Evolutionary conservation across 2,888 invertebrate species (phyloP).

Genomic region (Smittia aterrima): DNA sequence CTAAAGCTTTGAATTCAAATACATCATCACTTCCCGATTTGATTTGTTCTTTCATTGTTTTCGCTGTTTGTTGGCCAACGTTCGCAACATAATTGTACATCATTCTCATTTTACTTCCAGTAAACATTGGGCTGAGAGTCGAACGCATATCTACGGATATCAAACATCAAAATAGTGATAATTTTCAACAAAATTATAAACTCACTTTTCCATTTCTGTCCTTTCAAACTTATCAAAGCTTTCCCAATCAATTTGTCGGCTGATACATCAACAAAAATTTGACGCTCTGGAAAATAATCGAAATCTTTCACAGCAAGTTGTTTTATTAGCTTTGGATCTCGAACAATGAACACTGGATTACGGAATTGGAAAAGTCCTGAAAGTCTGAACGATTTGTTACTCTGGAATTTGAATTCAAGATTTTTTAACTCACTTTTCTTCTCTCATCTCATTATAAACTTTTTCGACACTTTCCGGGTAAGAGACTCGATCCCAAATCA

Average conservation of each 20-base stretch:
- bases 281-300: constrained; percentile 45
- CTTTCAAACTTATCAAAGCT: neutral
- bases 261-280: constrained; percentile 43
- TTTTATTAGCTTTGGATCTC: constrained; percentile 36
- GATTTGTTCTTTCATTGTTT: constrained; percentile 28
- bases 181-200: neutral
- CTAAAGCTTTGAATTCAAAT: constrained; percentile 52
- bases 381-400: constrained; percentile 11
- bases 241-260: constrained; percentile 45
- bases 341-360: constrained; percentile 13
- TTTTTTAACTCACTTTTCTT: constrained; percentile 29
- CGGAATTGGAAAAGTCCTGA: constrained; percentile 32
- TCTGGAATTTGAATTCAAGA: too few species aligned
- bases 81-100: constrained; percentile 45
- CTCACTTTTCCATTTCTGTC: constrained; percentile 46
- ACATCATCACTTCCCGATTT: constrained; percentile 10
- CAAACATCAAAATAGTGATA: neutral
- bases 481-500: neutral
- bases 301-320: constrained; percentile 43
- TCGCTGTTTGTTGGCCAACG: neutral
- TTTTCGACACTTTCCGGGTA: constrained; percentile 15
- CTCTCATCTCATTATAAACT: constrained; percentile 38
- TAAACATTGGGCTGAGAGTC: constrained; percentile 47
- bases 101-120: constrained; percentile 47
- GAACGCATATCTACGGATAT: constrained; percentile 46